These are phyloP conservation scores for Anticlea derivata DNA, from an alignment of 2,888 invertebrate species.

Conservation along the genomic window DNA sequence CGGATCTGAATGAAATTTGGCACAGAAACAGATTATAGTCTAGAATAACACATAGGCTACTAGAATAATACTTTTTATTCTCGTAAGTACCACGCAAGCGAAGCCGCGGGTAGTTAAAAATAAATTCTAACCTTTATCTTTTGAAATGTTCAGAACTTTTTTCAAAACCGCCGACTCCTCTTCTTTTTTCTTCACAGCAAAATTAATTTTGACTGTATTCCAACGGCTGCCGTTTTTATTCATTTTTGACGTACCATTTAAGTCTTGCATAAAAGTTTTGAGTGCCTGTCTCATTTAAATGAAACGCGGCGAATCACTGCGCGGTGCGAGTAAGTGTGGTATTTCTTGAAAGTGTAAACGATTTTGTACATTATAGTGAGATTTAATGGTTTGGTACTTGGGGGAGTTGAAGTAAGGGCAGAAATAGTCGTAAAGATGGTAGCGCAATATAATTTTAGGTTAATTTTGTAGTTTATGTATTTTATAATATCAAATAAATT, in stretches of 20 bases:
- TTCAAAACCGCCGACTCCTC: slow-evolving; percentile 45
- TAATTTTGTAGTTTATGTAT: slow-evolving; percentile 34
- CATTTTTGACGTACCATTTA: slow-evolving; percentile 47
- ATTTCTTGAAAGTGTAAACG: slow-evolving; percentile 27
- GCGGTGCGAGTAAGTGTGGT: slow-evolving; percentile 31
- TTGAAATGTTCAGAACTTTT: slow-evolving; percentile 55
- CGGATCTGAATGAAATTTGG: too few relatives aligned
- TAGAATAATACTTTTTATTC: too few relatives aligned
- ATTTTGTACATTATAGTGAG: slow-evolving; percentile 20
- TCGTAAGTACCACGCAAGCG: too few relatives aligned
- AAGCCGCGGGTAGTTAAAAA: too few relatives aligned
- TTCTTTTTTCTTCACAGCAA: slow-evolving; percentile 46
- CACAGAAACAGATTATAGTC: too few relatives aligned
- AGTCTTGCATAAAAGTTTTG: slow-evolving; percentile 32
- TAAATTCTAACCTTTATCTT: slow-evolving; percentile 61
- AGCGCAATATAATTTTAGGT: slow-evolving; percentile 5
- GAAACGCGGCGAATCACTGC: slow-evolving; percentile 25
- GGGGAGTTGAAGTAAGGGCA: slow-evolving; percentile 4
- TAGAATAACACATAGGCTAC: too few relatives aligned
- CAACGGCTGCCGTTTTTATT: slow-evolving; percentile 63
- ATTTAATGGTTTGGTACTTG: slow-evolving; percentile 31
- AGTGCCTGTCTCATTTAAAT: slow-evolving; percentile 36
- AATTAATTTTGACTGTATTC: slow-evolving; percentile 65
- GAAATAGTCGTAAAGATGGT: slow-evolving; percentile 20
- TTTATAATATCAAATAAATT: too few relatives aligned